Percentiles rank a stretch among this genome's conserved stretches.
Evolutionary conservation across 1,140 invertebrate species (phyloP).

Genomic region (Dinoponera quadriceps): DNA sequence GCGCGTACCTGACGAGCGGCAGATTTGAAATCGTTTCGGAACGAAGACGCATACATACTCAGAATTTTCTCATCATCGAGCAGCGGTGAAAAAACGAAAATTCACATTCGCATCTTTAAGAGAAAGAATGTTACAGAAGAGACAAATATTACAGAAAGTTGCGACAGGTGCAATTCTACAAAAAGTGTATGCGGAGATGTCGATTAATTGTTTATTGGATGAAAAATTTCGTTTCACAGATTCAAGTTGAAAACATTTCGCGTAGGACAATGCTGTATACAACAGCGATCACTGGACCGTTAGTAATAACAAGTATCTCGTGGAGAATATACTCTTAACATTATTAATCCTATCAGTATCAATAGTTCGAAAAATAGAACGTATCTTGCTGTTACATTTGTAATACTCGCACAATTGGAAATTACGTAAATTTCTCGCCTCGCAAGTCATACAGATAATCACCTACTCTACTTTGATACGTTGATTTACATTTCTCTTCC

Average conservation of each 20-base stretch:
- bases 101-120: too few species aligned
- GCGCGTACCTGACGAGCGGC: background rate
- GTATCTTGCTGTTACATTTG: background rate
- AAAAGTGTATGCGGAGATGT: too few species aligned
- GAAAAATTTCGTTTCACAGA: background rate
- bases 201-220: slow-evolving; percentile 13
- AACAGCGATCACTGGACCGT: background rate
- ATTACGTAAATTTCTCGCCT: background rate
- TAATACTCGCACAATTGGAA: background rate
- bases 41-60: background rate
- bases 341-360: background rate
- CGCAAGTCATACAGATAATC: background rate
- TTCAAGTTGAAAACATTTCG: background rate
- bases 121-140: too few species aligned
- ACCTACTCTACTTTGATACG: too few species aligned
- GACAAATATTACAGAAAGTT: too few species aligned
- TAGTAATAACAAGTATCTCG: background rate
- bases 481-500: too few species aligned
- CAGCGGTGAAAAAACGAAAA: too few species aligned
- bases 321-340: background rate
- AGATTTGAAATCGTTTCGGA: slow-evolving; percentile 3
- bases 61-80: too few species aligned
- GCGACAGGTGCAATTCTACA: too few species aligned
- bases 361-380: slow-evolving; percentile 28
- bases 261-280: background rate